A percentile compares a stretch with the other conserved stretches of the same genome.
phyloP scores from a whole-genome alignment of 1,140 invertebrate genomes.

The Drosophila ohnishii region DNA sequence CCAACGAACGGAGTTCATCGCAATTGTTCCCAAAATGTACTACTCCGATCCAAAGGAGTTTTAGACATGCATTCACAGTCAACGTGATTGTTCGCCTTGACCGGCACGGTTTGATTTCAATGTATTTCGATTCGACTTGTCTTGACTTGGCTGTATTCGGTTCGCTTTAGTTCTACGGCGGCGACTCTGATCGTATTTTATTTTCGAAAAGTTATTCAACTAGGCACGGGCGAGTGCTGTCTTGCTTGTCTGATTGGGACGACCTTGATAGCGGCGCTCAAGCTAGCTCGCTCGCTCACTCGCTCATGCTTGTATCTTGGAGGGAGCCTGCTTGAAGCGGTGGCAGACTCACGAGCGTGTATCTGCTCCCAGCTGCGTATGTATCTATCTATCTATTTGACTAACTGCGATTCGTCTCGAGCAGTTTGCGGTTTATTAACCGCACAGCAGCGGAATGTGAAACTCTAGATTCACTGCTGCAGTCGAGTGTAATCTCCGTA shows the following conservation, averaged over 20 bases:
- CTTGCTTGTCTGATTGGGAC: constrained; percentile 27
- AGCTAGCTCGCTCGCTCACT: constrained; percentile 1
- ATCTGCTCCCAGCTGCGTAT: constrained; percentile 23
- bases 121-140: constrained; percentile 2
- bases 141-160: background rate
- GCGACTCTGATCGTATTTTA: constrained; percentile 25
- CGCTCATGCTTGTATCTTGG: background rate
- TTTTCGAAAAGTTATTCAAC: constrained; percentile 60
- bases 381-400: constrained; percentile 29
- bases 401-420: constrained; percentile 17
- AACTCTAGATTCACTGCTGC: constrained; percentile 33
- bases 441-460: constrained; percentile 38
- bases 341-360: constrained; percentile 6
- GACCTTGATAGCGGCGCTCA: constrained; percentile 41
- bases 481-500: constrained; percentile 24
- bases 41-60: background rate
- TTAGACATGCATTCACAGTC: constrained; percentile 4
- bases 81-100: constrained; percentile 15
- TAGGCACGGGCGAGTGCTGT: constrained; percentile 24
- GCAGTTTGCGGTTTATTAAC: constrained; percentile 54
- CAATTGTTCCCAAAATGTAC: background rate
- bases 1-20: background rate
- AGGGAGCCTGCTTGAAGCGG: constrained; percentile 13
- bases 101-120: constrained; percentile 1
- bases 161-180: constrained; percentile 26